Percentiles rank a stretch among this genome's conserved stretches.
These are phyloP conservation scores for Marcusenius ussheri DNA, from an alignment of 2,113 vertebrate genomes.

Conservation along the genomic window DNA sequence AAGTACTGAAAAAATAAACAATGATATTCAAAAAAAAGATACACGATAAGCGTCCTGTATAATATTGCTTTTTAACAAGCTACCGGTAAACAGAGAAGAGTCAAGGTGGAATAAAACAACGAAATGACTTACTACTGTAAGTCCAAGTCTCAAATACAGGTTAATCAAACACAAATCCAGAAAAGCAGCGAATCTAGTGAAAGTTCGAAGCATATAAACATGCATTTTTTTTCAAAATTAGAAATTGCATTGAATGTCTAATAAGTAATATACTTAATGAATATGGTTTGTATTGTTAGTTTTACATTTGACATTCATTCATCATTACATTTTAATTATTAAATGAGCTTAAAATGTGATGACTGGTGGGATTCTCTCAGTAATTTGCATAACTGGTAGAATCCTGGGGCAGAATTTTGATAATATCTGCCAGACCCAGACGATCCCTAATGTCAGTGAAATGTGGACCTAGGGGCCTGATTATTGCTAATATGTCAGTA, in stretches of 20 bases:
- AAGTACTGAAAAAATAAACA: background rate
- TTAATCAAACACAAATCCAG: too few species aligned
- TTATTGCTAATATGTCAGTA: background rate
- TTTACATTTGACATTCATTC: background rate
- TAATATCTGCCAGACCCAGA: background rate
- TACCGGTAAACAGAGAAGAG: background rate
- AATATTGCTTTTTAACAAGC: background rate
- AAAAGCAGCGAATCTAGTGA: background rate
- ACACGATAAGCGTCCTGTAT: background rate
- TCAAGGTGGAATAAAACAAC: background rate
- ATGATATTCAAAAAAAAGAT: background rate
- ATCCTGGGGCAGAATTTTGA: background rate
- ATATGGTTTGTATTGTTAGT: background rate
- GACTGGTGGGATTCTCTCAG: background rate
- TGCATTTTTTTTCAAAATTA: background rate
- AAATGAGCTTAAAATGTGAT: background rate
- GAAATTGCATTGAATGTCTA: background rate
- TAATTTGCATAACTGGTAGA: background rate
- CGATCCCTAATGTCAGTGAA: constrained; percentile 8
- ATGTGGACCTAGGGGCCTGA: background rate
- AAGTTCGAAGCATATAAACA: background rate
- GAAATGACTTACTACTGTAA: background rate
- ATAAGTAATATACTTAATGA: background rate
- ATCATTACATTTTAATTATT: background rate
- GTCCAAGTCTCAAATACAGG: too few species aligned